These are phyloP conservation scores for Ochotona curzoniae DNA, from an alignment of 2,113 vertebrate species.

Conservation along the genomic window DNA sequence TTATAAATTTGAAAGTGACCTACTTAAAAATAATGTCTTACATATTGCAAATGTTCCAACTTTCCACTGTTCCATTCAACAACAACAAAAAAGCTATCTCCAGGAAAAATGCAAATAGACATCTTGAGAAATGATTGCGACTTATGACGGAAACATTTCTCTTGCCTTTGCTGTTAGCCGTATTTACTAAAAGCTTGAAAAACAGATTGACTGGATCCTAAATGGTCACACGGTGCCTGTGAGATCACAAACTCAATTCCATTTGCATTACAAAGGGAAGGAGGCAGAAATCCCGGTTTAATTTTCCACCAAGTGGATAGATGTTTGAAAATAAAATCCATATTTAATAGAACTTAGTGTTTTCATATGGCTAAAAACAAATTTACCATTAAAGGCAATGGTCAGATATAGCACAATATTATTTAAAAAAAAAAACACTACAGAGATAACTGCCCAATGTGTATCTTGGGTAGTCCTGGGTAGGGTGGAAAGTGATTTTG, in stretches of 20 bases:
- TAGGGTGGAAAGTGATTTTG: constrained; percentile 42
- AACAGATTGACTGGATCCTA: not conserved
- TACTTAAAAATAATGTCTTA: not conserved
- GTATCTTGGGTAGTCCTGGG: constrained; percentile 30
- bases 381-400: constrained; percentile 75
- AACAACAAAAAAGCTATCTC: constrained; percentile 4
- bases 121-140: constrained; percentile 25
- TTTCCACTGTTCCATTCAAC: constrained; percentile 14
- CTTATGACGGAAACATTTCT: not conserved
- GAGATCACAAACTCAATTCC: constrained; percentile 10
- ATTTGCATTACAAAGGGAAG: not conserved
- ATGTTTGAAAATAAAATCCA: not conserved
- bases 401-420: constrained; percentile 66
- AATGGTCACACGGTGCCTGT: not conserved
- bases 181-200: not conserved
- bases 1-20: not conserved
- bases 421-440: constrained; percentile 63
- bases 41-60: constrained; percentile 33
- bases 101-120: constrained; percentile 31
- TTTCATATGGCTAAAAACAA: constrained; percentile 4
- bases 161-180: not conserved
- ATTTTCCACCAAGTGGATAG: not conserved
- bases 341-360: not conserved
- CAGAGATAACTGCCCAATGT: constrained; percentile 42
- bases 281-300: not conserved